Base-by-base conservation (phyloP, 2,797 vertebrate genomes). In the Tenualosa ilisha region DNA sequence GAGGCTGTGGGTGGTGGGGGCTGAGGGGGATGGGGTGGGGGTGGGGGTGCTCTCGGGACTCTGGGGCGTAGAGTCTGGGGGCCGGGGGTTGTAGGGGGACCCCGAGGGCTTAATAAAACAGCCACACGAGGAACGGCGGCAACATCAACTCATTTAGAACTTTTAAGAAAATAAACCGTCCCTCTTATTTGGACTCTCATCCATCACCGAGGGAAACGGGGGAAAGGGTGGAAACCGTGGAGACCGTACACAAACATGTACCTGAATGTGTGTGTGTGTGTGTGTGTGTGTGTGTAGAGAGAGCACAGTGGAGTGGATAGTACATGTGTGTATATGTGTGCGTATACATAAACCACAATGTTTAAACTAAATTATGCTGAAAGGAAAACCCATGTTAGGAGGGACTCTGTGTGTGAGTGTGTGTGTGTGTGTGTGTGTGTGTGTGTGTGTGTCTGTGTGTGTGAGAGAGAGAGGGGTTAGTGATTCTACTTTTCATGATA, bases 351-450 rank as follows among this genome's bases (percentile, higher is more conserved):
- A 91, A 92, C 88, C 87, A 89, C 91, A 89, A 88, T 86, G 90
- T 90, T 93, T 89, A 87, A 91, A 90, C 88, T 93, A 91, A 94
- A 94, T 91, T 92, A 94, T 90, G 93, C 93, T 92, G 91, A 94
- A 93, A 93, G 89, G 87, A 93, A 87, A 93, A 92, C 89, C 50
- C 24, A 13, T 54, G 51, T 49, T 63, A 61, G 24, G 81, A 79
- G 72, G 37, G 72, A 54, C 91, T 88, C 88, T 91, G 40, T 79
- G 72, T 46, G 72, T 46, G 40, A 46, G 72, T 79, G 72, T 22
- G 72, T 79, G 68, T 6, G 15, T 17, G 26, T 75, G 68, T 75
- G 68, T 75, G 68, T 20, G 31, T 43, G 17, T 13, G 9, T 72
- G 31, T 37, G 65, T 68, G 26, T 68, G 63, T 68, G 63, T 68